Evolutionary conservation across 23 tunicate species (phyloP).

Genomic region (Clavelina lepadiformis): DNA sequence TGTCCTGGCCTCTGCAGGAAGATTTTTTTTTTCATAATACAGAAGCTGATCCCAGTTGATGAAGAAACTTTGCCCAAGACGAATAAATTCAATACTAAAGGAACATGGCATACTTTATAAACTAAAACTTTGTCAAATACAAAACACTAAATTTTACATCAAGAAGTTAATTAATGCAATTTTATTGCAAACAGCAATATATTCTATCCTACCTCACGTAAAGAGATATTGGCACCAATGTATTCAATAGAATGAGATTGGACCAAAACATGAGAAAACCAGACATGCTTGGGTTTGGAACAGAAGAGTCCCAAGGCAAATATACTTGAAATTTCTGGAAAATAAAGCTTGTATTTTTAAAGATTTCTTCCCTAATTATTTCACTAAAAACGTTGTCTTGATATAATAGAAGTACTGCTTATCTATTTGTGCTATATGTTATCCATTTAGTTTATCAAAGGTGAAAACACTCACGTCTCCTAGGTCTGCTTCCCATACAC

Average conservation of each 20-base stretch:
- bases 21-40: slow-evolving; percentile 80
- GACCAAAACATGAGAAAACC: slow-evolving; percentile 97
- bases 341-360: too few relatives aligned
- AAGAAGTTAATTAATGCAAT: not conserved
- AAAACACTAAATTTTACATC: too few relatives aligned
- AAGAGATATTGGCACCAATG: slow-evolving; percentile 96
- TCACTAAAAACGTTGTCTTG: not conserved
- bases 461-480: slow-evolving; percentile 53
- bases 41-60: slow-evolving; percentile 89
- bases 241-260: slow-evolving; percentile 89
- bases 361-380: not conserved
- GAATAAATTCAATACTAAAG: slow-evolving; percentile 85
- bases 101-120: not conserved
- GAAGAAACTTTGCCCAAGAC: slow-evolving; percentile 85
- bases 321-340: slow-evolving; percentile 58
- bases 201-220: slow-evolving; percentile 75
- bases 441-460: not conserved
- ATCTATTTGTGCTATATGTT: not conserved
- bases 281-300: slow-evolving; percentile 63
- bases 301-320: slow-evolving; percentile 69
- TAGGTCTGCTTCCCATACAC: slow-evolving; percentile 61
- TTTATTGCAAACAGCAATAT: not conserved
- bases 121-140: too few relatives aligned
- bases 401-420: not conserved
- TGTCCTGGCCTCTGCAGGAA: slow-evolving; percentile 86